phyloP scores from a whole-genome alignment of 2,113 vertebrate species.

The Caranx melampygus region DNA sequence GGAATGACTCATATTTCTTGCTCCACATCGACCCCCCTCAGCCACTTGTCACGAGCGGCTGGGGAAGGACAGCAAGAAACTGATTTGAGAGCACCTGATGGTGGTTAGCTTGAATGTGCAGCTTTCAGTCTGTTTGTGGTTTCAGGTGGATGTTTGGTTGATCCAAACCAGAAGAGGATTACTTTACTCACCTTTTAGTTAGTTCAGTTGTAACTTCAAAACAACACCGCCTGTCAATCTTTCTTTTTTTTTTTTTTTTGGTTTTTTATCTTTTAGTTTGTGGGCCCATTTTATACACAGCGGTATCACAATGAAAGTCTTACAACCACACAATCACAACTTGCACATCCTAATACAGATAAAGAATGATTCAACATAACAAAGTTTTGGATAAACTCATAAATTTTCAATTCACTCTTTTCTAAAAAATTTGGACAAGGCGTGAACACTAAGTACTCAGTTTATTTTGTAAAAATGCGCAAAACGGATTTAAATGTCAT shows the following conservation, averaged over 20 bases:
- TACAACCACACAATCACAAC: slow-evolving; percentile 42
- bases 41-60: slow-evolving; percentile 49
- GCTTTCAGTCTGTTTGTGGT: slow-evolving; percentile 53
- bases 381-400: slow-evolving; percentile 49
- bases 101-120: slow-evolving; percentile 50
- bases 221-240: slow-evolving; percentile 45
- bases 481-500: slow-evolving; percentile 48
- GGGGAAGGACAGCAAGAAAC: slow-evolving; percentile 42
- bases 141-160: slow-evolving; percentile 44
- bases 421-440: slow-evolving; percentile 54
- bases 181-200: slow-evolving; percentile 56
- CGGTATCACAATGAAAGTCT: slow-evolving; percentile 42
- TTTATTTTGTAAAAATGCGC: slow-evolving; percentile 53
- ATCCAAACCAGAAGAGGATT: slow-evolving; percentile 51
- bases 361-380: slow-evolving; percentile 60
- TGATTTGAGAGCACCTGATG: slow-evolving; percentile 56
- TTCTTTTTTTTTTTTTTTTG: slow-evolving; percentile 20
- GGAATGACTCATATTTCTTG: slow-evolving; percentile 69
- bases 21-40: slow-evolving; percentile 56
- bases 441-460: neutral
- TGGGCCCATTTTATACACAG: slow-evolving; percentile 68
- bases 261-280: slow-evolving; percentile 34
- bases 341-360: slow-evolving; percentile 62
- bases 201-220: slow-evolving; percentile 34
- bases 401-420: slow-evolving; percentile 60